Evolutionary conservation across 2,888 invertebrate species (phyloP), one percentile per base, ranked within the genome.

Genomic region (Campoletis raptor): DNA sequence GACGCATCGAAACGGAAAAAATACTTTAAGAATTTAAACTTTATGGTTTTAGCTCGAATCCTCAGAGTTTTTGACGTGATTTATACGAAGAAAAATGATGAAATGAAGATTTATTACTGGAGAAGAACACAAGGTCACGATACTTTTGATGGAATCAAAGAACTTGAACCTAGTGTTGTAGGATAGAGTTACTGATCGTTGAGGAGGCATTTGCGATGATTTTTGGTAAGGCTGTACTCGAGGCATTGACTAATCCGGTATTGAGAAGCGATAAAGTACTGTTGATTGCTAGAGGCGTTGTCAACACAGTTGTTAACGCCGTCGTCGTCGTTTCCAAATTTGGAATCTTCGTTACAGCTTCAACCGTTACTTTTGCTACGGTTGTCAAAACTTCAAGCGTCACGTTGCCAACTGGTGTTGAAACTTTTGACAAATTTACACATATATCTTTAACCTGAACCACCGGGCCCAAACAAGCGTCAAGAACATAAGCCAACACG

Each of bases 401-500:
- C 24, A 86, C 84, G 72, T 91, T 92, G 24, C 81, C 88, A 15
- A 90, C 21, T n/a, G 85, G 86, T 81, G 88, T 42, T 45, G 91
- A 73, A 9, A 88, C 78, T 86, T 92, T 90, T 8, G 88, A 76
- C 10, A 88, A 82, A 72, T 91, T 91, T 0, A 85, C 87, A 86
- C 94, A 94, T 74, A 93, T 89, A 36, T 93, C 90, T 91, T 94
- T 92, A 88, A 92, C 87, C 91, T 94, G 91, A 67, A 93, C 86
- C 88, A 90, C 84, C 69, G 93, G 89, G 67, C 94, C 92, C 90
- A 95, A 86, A 89, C 92, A 90, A 6, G 90, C 93, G 90, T 97
- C 96, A 87, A 98, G 95, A 30, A 97, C 95, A 92, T 98, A 98
- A 0, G 98, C 98, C 78, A 98, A 96, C 24, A 98, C 94, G 0